Evolutionary conservation across 1,140 invertebrate species (phyloP), one percentile per base, ranked within the genome.

Genomic region (Philotrypesis tridentata): DNA sequence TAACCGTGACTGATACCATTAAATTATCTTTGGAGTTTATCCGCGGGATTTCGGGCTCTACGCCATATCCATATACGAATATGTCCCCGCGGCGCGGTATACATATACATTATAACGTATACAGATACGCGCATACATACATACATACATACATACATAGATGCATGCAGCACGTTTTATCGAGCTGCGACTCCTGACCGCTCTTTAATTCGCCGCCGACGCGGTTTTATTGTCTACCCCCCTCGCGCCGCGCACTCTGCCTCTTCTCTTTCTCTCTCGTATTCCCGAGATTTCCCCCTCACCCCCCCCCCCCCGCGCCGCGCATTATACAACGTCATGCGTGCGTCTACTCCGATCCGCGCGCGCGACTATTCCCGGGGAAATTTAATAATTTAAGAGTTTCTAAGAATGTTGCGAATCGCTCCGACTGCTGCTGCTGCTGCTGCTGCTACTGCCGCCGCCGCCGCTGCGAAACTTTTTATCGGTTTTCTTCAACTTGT

Each of bases 331-430:
- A 55, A 43, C 40, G 40, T n/a, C n/a, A n/a, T n/a, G n/a, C n/a
- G n/a, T n/a, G n/a, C n/a, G n/a, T n/a, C n/a, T n/a, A n/a, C n/a
- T n/a, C n/a, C n/a, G n/a, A n/a, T n/a, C n/a, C 40, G 40, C 48
- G 48, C 21, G 48, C 1, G 12, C 21, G 21, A 3, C 12, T 55
- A 60, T 65, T 27, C 0, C 37, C 11, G 40, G 67, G 33, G 70
- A 77, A 65, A 79, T 82, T 82, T 82, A 78, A 82, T 82, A 79
- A 82, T 82, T 78, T 72, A 77, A 55, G 67, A 77, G 48, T 71
- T 82, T 33, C 40, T 67, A 67, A 73, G 70, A 80, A 63, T 40
- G 65, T 31, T 70, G 31, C 37, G 17, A 63, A 27, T 25, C 67
- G 4, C 29, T 21, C 40, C n/a, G 27, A 12, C 68, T 7, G 23